phyloP scores from a whole-genome alignment of 2,797 vertebrate genomes.

The Pantherophis vulpinus region DNA sequence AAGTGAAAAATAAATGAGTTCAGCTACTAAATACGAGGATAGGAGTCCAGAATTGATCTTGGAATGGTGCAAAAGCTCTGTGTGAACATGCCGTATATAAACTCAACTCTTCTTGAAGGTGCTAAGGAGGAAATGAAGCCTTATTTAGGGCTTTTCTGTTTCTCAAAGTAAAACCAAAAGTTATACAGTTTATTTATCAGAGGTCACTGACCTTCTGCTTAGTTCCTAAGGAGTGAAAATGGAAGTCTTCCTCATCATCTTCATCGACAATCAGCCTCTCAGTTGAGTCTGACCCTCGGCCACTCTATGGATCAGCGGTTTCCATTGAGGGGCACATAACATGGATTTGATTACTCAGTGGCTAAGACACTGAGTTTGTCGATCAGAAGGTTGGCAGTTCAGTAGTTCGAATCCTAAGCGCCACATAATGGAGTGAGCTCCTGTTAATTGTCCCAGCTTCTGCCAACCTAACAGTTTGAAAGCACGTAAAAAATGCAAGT shows the following conservation, averaged over 20 bases:
- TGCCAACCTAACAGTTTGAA: no score
- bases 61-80: neutral
- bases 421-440: no score
- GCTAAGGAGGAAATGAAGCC: neutral
- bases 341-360: neutral
- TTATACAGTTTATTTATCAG: neutral
- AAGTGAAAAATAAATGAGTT: neutral
- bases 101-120: neutral
- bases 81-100: neutral
- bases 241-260: neutral
- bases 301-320: neutral
- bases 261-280: neutral
- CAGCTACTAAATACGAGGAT: neutral
- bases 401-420: no score
- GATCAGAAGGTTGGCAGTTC: no score
- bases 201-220: neutral
- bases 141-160: neutral
- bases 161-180: neutral
- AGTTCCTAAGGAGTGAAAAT: neutral
- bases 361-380: no score
- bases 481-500: no score
- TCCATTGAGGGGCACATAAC: neutral
- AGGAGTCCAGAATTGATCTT: neutral
- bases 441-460: no score
- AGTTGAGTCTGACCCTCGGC: neutral